These are phyloP conservation scores for Thunnus albacares DNA, from an alignment of 2,797 vertebrate genomes.

Conservation along the genomic window DNA sequence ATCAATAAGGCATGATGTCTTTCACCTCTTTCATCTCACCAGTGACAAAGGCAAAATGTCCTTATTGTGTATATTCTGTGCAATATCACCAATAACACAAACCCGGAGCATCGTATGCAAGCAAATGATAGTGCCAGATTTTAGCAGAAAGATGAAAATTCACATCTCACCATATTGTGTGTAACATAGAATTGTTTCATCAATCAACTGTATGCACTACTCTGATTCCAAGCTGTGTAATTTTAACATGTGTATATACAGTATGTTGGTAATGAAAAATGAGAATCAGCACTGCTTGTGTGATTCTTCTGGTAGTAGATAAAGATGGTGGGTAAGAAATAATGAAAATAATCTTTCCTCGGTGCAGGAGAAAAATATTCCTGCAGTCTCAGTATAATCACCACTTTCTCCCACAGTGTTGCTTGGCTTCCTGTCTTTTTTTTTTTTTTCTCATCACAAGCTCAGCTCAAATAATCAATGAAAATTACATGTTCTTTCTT, in stretches of 20 bases:
- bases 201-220: not conserved
- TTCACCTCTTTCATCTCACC: slow-evolving; percentile 47
- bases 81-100: slow-evolving; percentile 9
- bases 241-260: no score
- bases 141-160: slow-evolving; percentile 9
- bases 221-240: no score
- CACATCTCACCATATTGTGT: not conserved
- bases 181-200: slow-evolving; percentile 5
- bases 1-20: slow-evolving; percentile 53
- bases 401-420: slow-evolving; percentile 5
- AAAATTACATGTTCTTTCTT: not conserved
- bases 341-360: not conserved
- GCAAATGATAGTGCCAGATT: slow-evolving; percentile 5
- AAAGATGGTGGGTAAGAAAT: not conserved
- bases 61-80: slow-evolving; percentile 28
- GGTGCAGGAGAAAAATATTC: not conserved
- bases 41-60: slow-evolving; percentile 46
- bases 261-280: not conserved
- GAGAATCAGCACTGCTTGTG: not conserved
- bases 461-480: not conserved
- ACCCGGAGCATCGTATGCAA: not conserved
- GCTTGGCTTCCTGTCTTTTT: slow-evolving; percentile 17
- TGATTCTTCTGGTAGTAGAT: not conserved
- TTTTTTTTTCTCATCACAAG: not conserved
- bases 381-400: slow-evolving; percentile 5